Conservation (phyloP, 2,113 vertebrate species). For the Ondatra zibethicus region DNA sequence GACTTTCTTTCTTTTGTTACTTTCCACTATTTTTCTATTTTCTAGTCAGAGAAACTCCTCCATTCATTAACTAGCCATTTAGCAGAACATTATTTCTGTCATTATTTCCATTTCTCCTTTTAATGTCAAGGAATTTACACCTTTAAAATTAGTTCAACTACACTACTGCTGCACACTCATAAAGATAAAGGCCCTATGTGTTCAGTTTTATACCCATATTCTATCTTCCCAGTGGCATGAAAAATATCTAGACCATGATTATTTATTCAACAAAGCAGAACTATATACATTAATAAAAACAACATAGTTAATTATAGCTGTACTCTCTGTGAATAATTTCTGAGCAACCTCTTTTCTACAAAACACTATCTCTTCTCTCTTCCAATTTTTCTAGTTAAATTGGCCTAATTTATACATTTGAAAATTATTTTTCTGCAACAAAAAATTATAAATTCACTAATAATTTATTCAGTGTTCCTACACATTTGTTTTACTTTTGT, state of each 20-base stretch:
- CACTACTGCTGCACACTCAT: neutral
- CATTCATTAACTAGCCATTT: neutral
- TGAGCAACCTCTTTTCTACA: neutral
- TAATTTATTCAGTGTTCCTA: neutral
- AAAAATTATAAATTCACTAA: neutral
- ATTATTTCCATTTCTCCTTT: neutral
- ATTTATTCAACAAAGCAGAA: neutral
- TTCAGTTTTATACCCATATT: neutral
- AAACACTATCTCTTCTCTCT: rapidly evolving
- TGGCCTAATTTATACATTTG: neutral
- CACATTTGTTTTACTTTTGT: neutral
- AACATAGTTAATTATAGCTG: neutral
- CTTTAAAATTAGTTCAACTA: neutral
- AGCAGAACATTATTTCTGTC: neutral
- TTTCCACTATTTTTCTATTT: neutral
- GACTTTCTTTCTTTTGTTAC: neutral
- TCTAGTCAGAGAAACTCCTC: neutral
- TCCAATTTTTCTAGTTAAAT: neutral
- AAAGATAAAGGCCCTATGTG: neutral
- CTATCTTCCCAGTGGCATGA: neutral
- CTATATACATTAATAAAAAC: neutral
- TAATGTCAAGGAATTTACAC: neutral
- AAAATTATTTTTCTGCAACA: neutral
- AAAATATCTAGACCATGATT: neutral
- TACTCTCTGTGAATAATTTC: neutral